Percentiles rank a stretch among this genome's conserved stretches.
phyloP scores from a whole-genome alignment of 2,797 vertebrate genomes.

The Lithobates sylvaticus region DNA sequence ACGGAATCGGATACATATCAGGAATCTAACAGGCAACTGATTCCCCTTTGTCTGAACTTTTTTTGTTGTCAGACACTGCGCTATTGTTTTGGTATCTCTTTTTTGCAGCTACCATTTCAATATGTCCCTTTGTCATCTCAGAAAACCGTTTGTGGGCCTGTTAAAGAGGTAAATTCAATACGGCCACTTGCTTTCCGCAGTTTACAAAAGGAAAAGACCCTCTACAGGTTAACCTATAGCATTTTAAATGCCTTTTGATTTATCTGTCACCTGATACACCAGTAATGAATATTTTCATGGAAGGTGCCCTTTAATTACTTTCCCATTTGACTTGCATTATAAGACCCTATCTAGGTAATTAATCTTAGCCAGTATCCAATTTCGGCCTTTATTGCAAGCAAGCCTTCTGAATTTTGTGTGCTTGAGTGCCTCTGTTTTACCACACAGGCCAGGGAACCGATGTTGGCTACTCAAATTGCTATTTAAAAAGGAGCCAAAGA shows the following conservation, averaged over 20 bases:
- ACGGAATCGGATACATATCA: constrained; percentile 78
- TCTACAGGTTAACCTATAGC: constrained; percentile 92
- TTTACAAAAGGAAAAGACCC: constrained; percentile 79
- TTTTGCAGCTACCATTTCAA: constrained; percentile 64
- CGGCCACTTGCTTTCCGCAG: constrained; percentile 76
- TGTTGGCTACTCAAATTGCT: constrained; percentile 67
- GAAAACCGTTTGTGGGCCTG: constrained; percentile 75
- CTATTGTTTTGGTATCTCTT: constrained; percentile 73
- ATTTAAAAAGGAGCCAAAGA: constrained; percentile 46
- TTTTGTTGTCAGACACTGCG: constrained; percentile 82
- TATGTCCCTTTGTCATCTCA: constrained; percentile 70
- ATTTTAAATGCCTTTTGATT: constrained; percentile 94
- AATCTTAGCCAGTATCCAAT: constrained; percentile 98
- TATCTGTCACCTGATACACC: constrained; percentile 97
- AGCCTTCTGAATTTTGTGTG: constrained; percentile 90
- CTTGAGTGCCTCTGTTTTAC: constrained; percentile 86
- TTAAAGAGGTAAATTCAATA: constrained; percentile 79
- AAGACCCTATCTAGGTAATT: constrained; percentile 97
- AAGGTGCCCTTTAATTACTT: constrained; percentile 99
- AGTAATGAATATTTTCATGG: constrained; percentile 99
- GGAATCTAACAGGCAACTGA: constrained; percentile 79
- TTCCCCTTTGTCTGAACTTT: constrained; percentile 84
- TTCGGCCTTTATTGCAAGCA: constrained; percentile 95
- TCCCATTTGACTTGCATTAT: constrained; percentile 99
- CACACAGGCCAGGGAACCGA: constrained; percentile 73